phyloP scores from a whole-genome alignment of 2,797 vertebrate genomes.

The Liasis olivaceus region DNA sequence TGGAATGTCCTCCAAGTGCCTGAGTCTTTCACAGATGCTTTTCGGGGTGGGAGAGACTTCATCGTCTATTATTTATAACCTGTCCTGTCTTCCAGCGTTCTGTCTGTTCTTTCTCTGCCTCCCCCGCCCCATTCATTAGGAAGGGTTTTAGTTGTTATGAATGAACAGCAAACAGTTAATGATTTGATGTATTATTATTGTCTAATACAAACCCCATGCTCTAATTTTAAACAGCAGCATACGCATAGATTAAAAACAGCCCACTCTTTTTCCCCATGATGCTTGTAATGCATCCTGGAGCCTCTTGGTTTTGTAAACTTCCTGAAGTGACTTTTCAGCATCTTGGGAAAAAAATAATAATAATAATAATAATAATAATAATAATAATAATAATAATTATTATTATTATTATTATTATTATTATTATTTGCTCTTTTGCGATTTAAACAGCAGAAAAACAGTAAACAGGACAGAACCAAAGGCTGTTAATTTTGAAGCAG shows the following conservation, averaged over 20 bases:
- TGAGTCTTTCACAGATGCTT: neutral
- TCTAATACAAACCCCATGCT: neutral
- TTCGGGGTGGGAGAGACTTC: neutral
- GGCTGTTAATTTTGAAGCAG: constrained; percentile 10
- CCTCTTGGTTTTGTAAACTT: neutral
- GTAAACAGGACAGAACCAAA: constrained; percentile 3
- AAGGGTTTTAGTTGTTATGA: neutral
- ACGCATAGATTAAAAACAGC: too few relatives aligned
- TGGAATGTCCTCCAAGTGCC: neutral
- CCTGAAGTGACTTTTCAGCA: neutral
- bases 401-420: too few relatives aligned
- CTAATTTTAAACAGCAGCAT: neutral
- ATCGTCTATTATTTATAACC: neutral
- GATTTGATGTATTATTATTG: neutral
- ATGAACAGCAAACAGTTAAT: neutral
- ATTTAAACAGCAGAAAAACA: constrained; percentile 21
- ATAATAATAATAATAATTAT: too few relatives aligned
- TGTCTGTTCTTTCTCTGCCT: neutral
- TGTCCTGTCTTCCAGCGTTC: neutral
- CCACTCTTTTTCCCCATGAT: neutral
- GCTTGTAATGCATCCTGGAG: neutral
- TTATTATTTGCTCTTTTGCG: neutral
- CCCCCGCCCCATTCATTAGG: neutral
- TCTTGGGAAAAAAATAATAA: constrained; percentile 5
- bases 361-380: too few relatives aligned